Evolutionary conservation across 2,797 vertebrate species (phyloP), one percentile per base, ranked within the genome.

Genomic region (Chloroceryle amazona): DNA sequence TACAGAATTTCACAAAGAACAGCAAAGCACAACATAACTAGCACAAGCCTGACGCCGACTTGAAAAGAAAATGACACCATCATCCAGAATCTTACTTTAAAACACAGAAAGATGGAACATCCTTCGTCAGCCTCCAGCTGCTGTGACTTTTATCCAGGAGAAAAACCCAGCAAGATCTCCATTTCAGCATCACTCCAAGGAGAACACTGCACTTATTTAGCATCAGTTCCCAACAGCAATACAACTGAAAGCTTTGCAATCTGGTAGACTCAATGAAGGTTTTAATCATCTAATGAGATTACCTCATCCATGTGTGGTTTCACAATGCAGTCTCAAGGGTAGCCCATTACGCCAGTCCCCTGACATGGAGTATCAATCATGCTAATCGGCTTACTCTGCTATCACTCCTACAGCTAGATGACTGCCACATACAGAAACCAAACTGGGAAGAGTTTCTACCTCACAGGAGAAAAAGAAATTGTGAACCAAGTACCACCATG

Each of bases 201-300:
- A 94, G 55, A 97, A 80, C 70, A 73, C 54, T 70, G 33, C 37
- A 35, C 75, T 88, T 78, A 26, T 3, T 97, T 51, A 86, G 91
- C 83, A 97, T 93, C 93, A 81, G 80, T 63, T 93, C 71, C 93
- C 76, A 88, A 92, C 68, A 91, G 74, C 75, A 93, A 33, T 25
- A 52, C 42, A 60, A 93, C 90, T 89, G 95, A 97, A 96, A 97
- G 97, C 95, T 55, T 94, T 93, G 76, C 89, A 96, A 67, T 91
- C 95, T 89, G 37, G 80, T 90, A 84, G 83, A 83, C 79, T 86
- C 66, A 72, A 74, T 41, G 81, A 94, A 92, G 72, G 55, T 96
- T 97, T 97, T 96, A 96, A 97, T 97, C 97, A 96, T 90, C 97
- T 98, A 98, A 97, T 94, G 95, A 95, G 97, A 98, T 97, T 97